A percentile compares a stretch with the other conserved stretches of the same genome.
Conservation (phyloP, 2,797 vertebrate genomes). For the Agapornis canus region DNA sequence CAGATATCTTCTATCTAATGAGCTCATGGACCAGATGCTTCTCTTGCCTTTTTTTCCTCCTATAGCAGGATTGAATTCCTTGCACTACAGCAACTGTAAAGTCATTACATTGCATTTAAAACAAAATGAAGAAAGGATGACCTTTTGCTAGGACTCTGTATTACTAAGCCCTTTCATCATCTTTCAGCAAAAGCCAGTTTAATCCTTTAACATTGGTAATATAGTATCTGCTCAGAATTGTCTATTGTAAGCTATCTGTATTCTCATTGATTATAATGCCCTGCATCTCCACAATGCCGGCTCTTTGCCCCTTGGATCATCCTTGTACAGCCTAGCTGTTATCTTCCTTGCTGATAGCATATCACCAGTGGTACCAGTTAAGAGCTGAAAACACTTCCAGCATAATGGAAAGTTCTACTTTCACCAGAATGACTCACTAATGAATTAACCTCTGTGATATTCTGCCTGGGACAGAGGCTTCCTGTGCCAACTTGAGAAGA, state of each 20-base stretch:
- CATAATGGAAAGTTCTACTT: constrained; percentile 31
- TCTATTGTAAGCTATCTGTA: not conserved
- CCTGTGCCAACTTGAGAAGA: not conserved
- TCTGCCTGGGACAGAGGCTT: not conserved
- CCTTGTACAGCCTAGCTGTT: not conserved
- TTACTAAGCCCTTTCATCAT: not conserved
- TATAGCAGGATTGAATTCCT: constrained; percentile 7
- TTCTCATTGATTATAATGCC: not conserved
- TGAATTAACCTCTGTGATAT: not conserved
- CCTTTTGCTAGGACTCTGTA: not conserved
- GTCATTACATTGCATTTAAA: constrained; percentile 3
- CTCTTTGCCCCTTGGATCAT: not conserved
- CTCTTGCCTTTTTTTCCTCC: not conserved
- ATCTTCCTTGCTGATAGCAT: constrained; percentile 11
- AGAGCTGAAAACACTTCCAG: constrained; percentile 18
- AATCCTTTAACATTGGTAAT: not conserved
- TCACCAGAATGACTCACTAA: not conserved
- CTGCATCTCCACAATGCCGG: not conserved
- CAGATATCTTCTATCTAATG: not conserved
- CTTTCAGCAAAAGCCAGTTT: not conserved
- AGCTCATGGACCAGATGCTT: not conserved
- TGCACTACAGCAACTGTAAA: not conserved
- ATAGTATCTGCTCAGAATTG: not conserved
- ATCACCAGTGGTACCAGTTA: constrained; percentile 20
- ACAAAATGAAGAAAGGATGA: not conserved